phyloP scores from a whole-genome alignment of 2,113 vertebrate species.

The Odocoileus hemionus region DNA sequence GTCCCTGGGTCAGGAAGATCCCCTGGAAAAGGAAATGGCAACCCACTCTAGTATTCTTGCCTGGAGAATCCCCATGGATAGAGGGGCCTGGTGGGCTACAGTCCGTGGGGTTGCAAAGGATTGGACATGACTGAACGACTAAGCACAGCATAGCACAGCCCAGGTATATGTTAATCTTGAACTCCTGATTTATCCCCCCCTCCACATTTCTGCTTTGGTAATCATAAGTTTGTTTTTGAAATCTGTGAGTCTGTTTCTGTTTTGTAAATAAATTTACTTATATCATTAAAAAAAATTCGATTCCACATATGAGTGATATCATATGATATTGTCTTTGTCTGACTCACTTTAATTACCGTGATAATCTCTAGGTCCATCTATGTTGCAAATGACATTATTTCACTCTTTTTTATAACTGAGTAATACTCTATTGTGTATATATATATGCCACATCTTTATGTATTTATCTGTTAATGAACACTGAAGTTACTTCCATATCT shows the following conservation, averaged over 20 bases:
- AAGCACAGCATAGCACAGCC: not conserved
- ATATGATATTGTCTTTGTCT: not conserved
- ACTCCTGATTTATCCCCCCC: not conserved
- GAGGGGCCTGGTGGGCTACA: not conserved
- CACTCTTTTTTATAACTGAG: not conserved
- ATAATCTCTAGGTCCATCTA: not conserved
- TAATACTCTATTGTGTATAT: not conserved
- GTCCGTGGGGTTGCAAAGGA: not conserved
- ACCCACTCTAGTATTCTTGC: not conserved
- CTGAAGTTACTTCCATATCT: not conserved
- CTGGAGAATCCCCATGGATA: not conserved
- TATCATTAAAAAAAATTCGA: not conserved
- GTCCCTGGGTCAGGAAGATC: not conserved
- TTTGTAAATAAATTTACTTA: not conserved
- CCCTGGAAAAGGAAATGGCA: not conserved
- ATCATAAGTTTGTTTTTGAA: not conserved
- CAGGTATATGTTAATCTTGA: not conserved
- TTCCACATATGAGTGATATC: not conserved
- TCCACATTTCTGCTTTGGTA: not conserved
- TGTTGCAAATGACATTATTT: not conserved
- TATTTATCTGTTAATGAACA: not conserved
- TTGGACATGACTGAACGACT: not conserved
- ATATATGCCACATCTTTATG: not conserved
- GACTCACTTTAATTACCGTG: not conserved
- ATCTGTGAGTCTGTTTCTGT: not conserved